These are phyloP conservation scores for Brachypteracias leptosomus DNA, from an alignment of 2,113 vertebrate genomes.

Conservation along the genomic window DNA sequence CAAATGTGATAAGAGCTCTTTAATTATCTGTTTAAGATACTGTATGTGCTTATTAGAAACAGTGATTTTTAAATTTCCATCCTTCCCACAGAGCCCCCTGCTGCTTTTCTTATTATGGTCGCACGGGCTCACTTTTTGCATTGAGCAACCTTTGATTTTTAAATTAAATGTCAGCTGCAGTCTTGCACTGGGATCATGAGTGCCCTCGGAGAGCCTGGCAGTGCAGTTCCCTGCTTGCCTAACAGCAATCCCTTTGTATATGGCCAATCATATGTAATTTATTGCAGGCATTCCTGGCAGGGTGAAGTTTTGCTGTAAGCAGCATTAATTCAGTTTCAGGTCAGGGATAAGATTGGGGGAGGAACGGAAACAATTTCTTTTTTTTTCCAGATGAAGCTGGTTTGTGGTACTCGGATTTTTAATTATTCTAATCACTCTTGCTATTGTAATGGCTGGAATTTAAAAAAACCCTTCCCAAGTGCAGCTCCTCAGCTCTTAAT, in stretches of 20 bases:
- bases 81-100: constrained; percentile 71
- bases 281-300: constrained; percentile 75
- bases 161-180: constrained; percentile 82
- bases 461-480: background rate
- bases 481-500: background rate
- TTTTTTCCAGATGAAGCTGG: constrained; percentile 40
- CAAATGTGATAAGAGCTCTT: constrained; percentile 72
- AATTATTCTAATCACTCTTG: constrained; percentile 64
- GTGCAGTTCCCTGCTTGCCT: constrained; percentile 47
- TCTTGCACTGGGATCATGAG: constrained; percentile 70
- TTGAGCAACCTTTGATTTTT: constrained; percentile 80
- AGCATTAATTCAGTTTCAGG: constrained; percentile 70
- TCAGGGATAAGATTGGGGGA: constrained; percentile 33
- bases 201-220: constrained; percentile 72
- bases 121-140: constrained; percentile 55
- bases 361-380: constrained; percentile 5
- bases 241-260: constrained; percentile 79
- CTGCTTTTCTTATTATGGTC: constrained; percentile 71
- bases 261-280: constrained; percentile 80
- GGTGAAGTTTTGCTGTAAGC: constrained; percentile 63
- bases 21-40: constrained; percentile 78
- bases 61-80: constrained; percentile 65
- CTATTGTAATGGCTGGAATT: constrained; percentile 17
- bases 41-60: constrained; percentile 73
- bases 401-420: constrained; percentile 33